phyloP scores from a whole-genome alignment of 2,113 vertebrate species.

The Crotalus viridis region DNA sequence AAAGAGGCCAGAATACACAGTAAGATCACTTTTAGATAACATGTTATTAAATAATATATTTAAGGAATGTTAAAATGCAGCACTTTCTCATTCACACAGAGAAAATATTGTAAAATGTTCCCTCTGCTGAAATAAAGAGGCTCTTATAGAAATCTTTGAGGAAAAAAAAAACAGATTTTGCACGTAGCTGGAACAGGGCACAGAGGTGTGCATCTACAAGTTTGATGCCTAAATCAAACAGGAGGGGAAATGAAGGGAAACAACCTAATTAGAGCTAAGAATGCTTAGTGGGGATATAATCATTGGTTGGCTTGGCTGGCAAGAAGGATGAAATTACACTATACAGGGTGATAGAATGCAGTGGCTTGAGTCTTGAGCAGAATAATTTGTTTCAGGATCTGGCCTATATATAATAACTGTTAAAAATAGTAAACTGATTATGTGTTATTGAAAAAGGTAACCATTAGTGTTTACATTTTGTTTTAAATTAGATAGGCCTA shows the following conservation, averaged over 20 bases:
- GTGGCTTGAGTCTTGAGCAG: neutral
- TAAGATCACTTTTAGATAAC: neutral
- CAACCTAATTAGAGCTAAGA: neutral
- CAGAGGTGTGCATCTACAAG: neutral
- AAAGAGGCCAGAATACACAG: neutral
- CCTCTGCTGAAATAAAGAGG: neutral
- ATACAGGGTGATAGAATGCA: neutral
- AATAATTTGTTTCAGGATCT: neutral
- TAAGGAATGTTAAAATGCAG: neutral
- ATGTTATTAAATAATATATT: neutral
- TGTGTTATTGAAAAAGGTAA: neutral
- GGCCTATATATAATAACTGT: neutral
- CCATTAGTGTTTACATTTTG: constrained; percentile 4
- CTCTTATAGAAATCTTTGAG: neutral
- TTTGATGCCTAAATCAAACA: neutral
- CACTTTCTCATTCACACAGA: neutral
- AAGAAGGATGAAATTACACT: neutral
- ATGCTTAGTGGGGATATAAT: neutral
- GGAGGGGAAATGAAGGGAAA: neutral
- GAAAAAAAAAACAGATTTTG: neutral
- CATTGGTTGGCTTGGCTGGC: neutral
- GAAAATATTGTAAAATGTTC: neutral
- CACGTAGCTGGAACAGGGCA: neutral
- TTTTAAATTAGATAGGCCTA: constrained; percentile 59
- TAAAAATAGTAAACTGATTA: neutral